Evolutionary conservation across 2,113 vertebrate species (phyloP).

Genomic region (Sylvietta virens): DNA sequence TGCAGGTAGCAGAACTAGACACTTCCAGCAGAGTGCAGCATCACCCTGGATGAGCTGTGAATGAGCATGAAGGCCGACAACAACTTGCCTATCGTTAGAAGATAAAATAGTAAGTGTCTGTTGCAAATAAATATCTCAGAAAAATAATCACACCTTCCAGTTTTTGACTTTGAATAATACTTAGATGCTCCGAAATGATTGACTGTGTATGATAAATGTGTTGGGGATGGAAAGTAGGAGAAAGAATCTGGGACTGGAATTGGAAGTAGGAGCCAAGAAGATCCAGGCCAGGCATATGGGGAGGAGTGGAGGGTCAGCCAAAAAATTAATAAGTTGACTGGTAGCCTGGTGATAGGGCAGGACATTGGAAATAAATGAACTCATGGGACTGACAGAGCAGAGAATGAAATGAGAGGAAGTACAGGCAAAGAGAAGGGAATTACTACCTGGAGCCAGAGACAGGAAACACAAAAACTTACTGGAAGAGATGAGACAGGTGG

Average conservation of each 20-base stretch:
- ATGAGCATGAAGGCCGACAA: fast-evolving
- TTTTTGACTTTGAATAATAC: neutral
- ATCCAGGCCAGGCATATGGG: neutral
- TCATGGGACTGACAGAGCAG: neutral
- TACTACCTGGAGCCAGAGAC: neutral
- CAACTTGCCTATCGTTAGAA: fast-evolving
- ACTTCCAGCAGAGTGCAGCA: constrained; percentile 63
- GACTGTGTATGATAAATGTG: neutral
- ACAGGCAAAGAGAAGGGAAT: neutral
- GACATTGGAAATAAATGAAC: neutral
- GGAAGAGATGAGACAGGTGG: neutral
- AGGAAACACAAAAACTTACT: neutral
- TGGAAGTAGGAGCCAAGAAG: neutral
- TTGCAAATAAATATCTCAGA: neutral
- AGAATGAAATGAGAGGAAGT: neutral
- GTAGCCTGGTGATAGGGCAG: neutral
- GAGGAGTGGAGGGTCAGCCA: neutral
- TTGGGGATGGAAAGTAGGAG: neutral
- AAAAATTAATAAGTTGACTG: neutral
- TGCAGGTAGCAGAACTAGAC: neutral
- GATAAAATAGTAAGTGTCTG: neutral
- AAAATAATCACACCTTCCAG: neutral
- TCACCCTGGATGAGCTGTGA: neutral
- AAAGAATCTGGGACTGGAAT: neutral
- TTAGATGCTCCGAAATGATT: neutral